Base-by-base conservation (phyloP, 2,113 vertebrate genomes). In the Cricetomys ansorgei region DNA sequence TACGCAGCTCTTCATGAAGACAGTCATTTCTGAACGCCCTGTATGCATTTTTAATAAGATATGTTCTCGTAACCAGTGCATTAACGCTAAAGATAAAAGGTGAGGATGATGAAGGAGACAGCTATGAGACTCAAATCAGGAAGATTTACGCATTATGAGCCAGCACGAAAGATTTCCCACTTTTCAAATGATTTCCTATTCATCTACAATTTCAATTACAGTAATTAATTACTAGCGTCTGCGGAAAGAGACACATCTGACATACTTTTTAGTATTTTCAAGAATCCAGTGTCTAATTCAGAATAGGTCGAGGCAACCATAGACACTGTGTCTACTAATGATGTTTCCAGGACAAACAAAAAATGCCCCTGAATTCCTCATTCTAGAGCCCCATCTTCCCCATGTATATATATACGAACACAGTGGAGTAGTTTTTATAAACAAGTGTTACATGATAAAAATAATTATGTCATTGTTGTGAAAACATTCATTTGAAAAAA, bases 41-140 rank as follows among this genome's bases (percentile, higher is more conserved):
- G 80, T 53, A 13, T 53, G 65, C 23, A 81, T 48, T 57, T 89
- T 81, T 92, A 77, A 89, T 62, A 95, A 95, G 96, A 40, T 64
- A 84, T 72, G 86, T 91, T 93, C 64, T 80, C 81, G 25, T 7
- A 55, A 92, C 12, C 5, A 70, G 10, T 43, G 7, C 9, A 23
- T 59, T 55, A 40, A 50, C 43, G 84, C n/a, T 72, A 77, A 94
- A 62, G 4, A 76, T 50, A 72, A 91, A 92, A 93, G 55, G 15
- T 43, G 83, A 29, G 25, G 10, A 80, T 29, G 45, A 84, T 73
- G 19, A 88, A 96, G 34, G 53, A 94, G 76, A 84, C 8, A 57
- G 57, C 81, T 69, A 91, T 81, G 57, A 69, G 62, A 89, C 76
- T 59, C 89, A 34, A 89, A 86, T 72, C 65, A 75, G 11, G 50